These are phyloP conservation scores for Tethya wilhelma DNA, from an alignment of 37 sponge, comb jelly and placozoan species.

Conservation along the genomic window DNA sequence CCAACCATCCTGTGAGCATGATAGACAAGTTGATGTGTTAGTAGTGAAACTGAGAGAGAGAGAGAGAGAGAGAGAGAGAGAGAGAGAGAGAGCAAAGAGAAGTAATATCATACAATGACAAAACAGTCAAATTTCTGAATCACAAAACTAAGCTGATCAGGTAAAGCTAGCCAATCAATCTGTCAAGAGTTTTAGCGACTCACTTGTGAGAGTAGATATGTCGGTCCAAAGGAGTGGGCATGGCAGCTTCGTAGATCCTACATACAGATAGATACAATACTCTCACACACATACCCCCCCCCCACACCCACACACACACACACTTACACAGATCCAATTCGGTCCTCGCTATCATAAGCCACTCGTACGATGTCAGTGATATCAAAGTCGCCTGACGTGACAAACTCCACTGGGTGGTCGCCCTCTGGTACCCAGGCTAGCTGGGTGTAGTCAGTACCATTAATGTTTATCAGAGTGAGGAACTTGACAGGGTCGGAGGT, in stretches of 20 bases:
- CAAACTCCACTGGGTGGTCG: too few relatives aligned
- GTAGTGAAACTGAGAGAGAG: too few relatives aligned
- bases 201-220: conserved; percentile 40
- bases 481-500: too few relatives aligned
- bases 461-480: too few relatives aligned
- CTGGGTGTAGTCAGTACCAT: too few relatives aligned
- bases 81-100: neutral
- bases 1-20: conserved; percentile 62
- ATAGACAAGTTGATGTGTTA: conserved; percentile 21
- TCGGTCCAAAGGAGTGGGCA: conserved; percentile 27
- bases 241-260: conserved; percentile 60
- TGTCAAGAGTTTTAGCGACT: neutral
- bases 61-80: neutral
- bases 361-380: conserved; percentile 44
- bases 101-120: neutral
- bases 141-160: neutral
- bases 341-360: too few relatives aligned
- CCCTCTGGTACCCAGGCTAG: too few relatives aligned
- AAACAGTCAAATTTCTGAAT: neutral
- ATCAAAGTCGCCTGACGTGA: conserved; percentile 38
- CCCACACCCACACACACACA: too few relatives aligned
- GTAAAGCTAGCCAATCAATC: too few relatives aligned
- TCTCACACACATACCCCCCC: neutral
- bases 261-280: neutral
- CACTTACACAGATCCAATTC: too few relatives aligned